Conservation (phyloP, 2,797 vertebrate genomes). For the Lophius americanus region DNA sequence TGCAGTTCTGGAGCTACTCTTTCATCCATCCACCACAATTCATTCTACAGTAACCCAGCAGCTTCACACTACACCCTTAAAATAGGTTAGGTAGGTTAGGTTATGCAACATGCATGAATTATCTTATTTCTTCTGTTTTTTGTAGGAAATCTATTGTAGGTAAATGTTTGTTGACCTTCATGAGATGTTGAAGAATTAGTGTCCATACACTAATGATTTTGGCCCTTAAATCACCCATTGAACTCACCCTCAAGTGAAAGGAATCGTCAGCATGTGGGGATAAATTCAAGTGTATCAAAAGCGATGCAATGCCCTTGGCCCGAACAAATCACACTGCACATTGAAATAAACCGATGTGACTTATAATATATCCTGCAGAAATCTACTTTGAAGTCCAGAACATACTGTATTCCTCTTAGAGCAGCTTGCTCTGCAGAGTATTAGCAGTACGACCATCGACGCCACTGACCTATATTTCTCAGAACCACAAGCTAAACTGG, state of each 20-base stretch:
- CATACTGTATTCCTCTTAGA: slow-evolving; percentile 16
- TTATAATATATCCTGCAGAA: slow-evolving; percentile 20
- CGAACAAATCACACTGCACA: slow-evolving; percentile 4
- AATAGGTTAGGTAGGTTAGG: too few relatives aligned
- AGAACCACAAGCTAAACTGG: slow-evolving; percentile 16
- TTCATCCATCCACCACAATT: too few relatives aligned
- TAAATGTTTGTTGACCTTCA: too few relatives aligned
- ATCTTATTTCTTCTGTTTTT: too few relatives aligned
- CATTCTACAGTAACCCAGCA: too few relatives aligned
- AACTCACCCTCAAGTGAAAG: slow-evolving; percentile 3
- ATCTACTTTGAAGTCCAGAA: slow-evolving; percentile 31
- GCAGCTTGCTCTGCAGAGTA: slow-evolving; percentile 31
- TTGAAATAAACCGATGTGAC: slow-evolving; percentile 27
- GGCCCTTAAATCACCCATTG: background rate
- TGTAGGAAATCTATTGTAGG: too few relatives aligned
- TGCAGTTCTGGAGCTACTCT: too few relatives aligned
- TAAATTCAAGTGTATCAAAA: slow-evolving; percentile 9
- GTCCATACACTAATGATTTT: background rate
- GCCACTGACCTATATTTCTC: slow-evolving; percentile 72
- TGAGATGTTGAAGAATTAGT: too few relatives aligned
- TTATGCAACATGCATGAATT: too few relatives aligned
- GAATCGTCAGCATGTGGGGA: background rate
- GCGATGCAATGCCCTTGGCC: slow-evolving; percentile 9
- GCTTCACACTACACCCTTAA: too few relatives aligned
- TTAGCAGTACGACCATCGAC: slow-evolving; percentile 22